phyloP scores from a whole-genome alignment of 1,140 invertebrate genomes.

The Drosophila watanabei region DNA sequence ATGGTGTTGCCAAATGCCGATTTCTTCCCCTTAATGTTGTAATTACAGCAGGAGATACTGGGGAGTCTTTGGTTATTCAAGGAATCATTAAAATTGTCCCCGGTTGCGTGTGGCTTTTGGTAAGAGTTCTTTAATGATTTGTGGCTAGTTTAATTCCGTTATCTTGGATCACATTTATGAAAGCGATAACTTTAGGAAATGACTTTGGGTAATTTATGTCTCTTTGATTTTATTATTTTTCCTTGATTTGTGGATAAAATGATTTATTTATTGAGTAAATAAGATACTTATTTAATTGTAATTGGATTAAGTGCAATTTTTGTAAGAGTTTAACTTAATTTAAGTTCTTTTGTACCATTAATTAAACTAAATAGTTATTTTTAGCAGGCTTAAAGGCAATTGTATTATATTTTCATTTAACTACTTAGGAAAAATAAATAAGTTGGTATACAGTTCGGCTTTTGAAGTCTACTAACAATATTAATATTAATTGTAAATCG shows the following conservation, averaged over 20 bases:
- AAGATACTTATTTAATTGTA: not conserved
- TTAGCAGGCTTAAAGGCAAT: too few species aligned
- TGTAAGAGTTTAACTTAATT: not conserved
- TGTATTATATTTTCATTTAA: too few species aligned
- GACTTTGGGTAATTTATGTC: conserved; percentile 16
- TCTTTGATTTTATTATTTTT: conserved; percentile 18
- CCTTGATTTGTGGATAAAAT: not conserved
- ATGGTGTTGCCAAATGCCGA: conserved; percentile 51
- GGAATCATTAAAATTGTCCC: conserved; percentile 19
- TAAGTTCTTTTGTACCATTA: not conserved
- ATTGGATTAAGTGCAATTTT: not conserved
- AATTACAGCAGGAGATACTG: conserved; percentile 11
- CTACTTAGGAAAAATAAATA: too few species aligned
- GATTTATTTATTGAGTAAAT: not conserved
- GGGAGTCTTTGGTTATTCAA: not conserved
- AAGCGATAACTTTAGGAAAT: conserved; percentile 9
- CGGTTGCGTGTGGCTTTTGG: not conserved
- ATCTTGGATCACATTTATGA: conserved; percentile 22
- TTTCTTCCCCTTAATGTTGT: conserved; percentile 20
- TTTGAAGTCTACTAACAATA: too few species aligned
- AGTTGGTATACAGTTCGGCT: too few species aligned
- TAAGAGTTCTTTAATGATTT: conserved; percentile 11
- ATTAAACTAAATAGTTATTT: not conserved
- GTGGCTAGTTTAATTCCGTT: not conserved
- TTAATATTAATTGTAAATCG: too few species aligned